Base-by-base conservation (phyloP, 2,797 vertebrate species). In the Chelon labrosus region DNA sequence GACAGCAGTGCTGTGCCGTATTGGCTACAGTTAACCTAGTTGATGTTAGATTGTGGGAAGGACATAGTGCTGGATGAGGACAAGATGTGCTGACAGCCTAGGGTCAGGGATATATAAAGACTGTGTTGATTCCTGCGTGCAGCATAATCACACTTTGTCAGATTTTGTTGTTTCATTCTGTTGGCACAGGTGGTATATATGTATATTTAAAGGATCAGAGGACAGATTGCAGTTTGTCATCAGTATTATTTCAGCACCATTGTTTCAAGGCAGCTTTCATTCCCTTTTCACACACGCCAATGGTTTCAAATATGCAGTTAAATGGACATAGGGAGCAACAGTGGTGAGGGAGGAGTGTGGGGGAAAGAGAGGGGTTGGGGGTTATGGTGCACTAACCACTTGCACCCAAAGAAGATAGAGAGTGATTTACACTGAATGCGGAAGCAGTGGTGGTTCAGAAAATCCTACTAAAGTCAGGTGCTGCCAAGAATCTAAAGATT, bases 21-120 rank as follows among this genome's bases (percentile, higher is more conserved):
- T 89, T 85, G 85, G 83, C 84, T 70, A 72, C 77, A 71, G 79
- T 86, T 82, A 89, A 85, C 85, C 75, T 77, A 77, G 73, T 73
- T 86, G 81, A 89, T 82, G 76, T 79, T 88, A 70, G 73, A 53
- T 55, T 79, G 68, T 82, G 75, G 74, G 73, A 88, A 90, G 88
- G 87, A 88, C 85, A 75, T 50, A 77, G 68, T 82, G 85, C 80
- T 75, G 76, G 70, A 86, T 86, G 86, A 90, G 88, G 80, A 89
- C 86, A 81, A 88, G 83, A 87, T 70, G 80, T 84, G 69, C 75
- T 79, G 88, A 79, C 88, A 90, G 87, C 85, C 87, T 27, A 37
- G 79, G 88, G 88, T 91, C 89, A 84, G 76, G 35, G 85, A 83
- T 90, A 89, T 90, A 78, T 89, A 85, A 90, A 89, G 81, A 80